Evolutionary conservation across 2,797 vertebrate genomes (phyloP), one percentile per base, ranked within the genome.

Genomic region (Pipistrellus kuhlii): DNA sequence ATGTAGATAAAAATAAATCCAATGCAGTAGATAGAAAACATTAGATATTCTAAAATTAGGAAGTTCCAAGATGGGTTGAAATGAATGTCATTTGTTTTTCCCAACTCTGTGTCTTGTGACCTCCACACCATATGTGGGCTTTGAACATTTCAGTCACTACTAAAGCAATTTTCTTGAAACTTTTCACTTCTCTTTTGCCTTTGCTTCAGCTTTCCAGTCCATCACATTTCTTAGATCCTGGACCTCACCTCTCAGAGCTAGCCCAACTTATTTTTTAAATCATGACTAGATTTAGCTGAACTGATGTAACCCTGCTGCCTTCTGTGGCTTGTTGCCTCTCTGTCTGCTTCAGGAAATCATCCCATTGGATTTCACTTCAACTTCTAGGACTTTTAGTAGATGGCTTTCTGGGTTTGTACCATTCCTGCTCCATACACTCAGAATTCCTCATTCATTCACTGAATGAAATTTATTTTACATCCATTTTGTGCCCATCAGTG

Each of bases 31-130:
- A 18, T 35, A 48, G 27, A 41, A 80, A 81, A 88, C 72, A 53
- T 88, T 17, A 80, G 84, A 23, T 53, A 73, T 48, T 83, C 64
- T 75, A 83, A 92, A 92, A 87, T 27, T n/a, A 80, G 48, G 71
- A 62, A 18, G 12, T 91, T 62, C 38, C 59, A 57, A 48, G 69
- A 23, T 44, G 9, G 17, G 11, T 69, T 86, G 64, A 68, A 78
- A n/a, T 68, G 51, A 53, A 53, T 18, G 17, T 53, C 90, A 73
- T 53, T 64, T 55, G 21, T 88, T 48, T 62, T 82, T 66, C 1
- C 55, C 2, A 51, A 12, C 20, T 51, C 15, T 46, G 35, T 41
- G 76, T 8, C 83, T 68, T 38, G 23, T 25, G 25, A 38, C 14
- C 0, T 69, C 51, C 14, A 18, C 1, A 35, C 15, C n/a, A 1